A percentile compares a stretch with the other conserved stretches of the same genome.
These are phyloP conservation scores for Pelusios castaneus DNA, from an alignment of 2,113 vertebrate species.

Conservation along the genomic window DNA sequence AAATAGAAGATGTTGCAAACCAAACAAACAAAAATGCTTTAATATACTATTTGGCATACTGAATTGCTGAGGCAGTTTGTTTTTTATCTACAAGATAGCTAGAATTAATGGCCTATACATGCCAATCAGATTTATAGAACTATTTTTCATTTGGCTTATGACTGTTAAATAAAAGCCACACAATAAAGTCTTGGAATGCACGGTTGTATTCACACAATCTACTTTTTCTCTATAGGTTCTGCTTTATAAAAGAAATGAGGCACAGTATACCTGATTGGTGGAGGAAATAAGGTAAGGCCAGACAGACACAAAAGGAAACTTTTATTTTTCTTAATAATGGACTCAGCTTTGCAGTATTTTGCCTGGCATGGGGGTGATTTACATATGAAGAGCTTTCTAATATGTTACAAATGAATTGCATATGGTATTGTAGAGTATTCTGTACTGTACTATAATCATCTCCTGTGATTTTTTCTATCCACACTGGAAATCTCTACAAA, in stretches of 20 bases:
- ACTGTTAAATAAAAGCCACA: not conserved
- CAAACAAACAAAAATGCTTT: accelerated
- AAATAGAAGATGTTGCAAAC: not conserved
- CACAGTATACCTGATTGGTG: accelerated
- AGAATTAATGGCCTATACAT: accelerated
- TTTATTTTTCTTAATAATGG: accelerated
- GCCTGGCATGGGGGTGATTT: accelerated
- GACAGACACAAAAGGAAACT: accelerated
- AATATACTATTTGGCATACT: accelerated
- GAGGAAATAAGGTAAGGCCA: accelerated
- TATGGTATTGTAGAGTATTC: not conserved
- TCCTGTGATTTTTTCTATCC: not conserved
- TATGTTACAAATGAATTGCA: not conserved
- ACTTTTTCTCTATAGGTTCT: no score
- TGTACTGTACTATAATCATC: not conserved
- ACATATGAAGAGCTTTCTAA: accelerated
- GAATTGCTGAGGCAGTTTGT: accelerated
- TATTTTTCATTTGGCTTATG: accelerated
- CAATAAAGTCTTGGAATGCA: not conserved
- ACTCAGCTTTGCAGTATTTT: accelerated
- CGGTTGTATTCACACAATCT: accelerated
- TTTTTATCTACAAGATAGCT: accelerated
- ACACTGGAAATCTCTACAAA: accelerated
- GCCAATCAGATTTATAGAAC: not conserved
- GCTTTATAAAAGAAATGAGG: accelerated